A percentile compares a stretch with the other conserved stretches of the same genome.
Evolutionary conservation across 2,888 invertebrate genomes (phyloP).

Genomic region (Mamestra brassicae): DNA sequence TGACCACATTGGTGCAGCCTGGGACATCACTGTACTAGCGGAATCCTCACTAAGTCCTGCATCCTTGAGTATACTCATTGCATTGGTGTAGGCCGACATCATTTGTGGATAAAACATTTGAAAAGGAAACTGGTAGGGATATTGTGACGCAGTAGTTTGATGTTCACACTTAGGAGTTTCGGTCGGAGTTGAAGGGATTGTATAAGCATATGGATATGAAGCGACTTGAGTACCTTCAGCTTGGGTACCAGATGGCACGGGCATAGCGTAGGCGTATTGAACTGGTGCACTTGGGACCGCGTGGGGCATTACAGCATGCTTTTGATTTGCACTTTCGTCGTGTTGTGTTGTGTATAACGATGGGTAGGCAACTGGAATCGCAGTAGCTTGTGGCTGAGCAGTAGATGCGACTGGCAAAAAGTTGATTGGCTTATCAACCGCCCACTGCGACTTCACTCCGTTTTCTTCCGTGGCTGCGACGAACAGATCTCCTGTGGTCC

Average conservation of each 20-base stretch:
- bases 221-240: conserved; percentile 67
- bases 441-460: conserved; percentile 84
- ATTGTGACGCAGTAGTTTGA: conserved; percentile 69
- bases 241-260: conserved; percentile 66
- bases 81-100: conserved; percentile 81
- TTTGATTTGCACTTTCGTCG: conserved; percentile 76
- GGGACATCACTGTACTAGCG: conserved; percentile 68
- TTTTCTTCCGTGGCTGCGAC: conserved; percentile 87
- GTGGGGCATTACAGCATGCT: conserved; percentile 76
- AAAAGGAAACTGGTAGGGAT: conserved; percentile 74
- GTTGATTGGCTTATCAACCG: conserved; percentile 84
- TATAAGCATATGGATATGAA: conserved; percentile 76
- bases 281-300: conserved; percentile 75
- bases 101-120: conserved; percentile 85
- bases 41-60: conserved; percentile 76
- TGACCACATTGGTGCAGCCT: conserved; percentile 78
- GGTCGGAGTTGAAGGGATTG: conserved; percentile 63
- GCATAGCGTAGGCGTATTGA: conserved; percentile 80
- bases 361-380: conserved; percentile 69
- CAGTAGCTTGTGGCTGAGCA: conserved; percentile 68
- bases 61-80: conserved; percentile 79
- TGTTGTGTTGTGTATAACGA: conserved; percentile 67
- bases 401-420: conserved; percentile 75
- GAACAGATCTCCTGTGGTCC: conserved; percentile 85
- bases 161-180: conserved; percentile 73